These are phyloP conservation scores for Epizoanthus ramosus DNA, from an alignment of 92 coral and sea anemone species.

Conservation along the genomic window DNA sequence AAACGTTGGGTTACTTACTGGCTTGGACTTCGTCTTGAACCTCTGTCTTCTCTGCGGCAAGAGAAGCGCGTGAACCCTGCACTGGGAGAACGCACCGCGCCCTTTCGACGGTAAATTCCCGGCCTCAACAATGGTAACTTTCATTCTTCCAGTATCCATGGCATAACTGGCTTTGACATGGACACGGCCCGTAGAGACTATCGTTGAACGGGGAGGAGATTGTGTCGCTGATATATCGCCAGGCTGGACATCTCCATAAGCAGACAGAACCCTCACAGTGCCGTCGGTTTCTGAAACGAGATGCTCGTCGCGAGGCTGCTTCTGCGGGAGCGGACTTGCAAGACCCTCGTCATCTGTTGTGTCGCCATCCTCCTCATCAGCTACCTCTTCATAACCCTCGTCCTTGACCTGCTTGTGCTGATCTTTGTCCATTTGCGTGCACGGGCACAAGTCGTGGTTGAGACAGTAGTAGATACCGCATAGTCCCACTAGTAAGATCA, in stretches of 20 bases:
- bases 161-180: constrained; percentile 66
- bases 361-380: constrained; percentile 62
- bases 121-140: constrained; percentile 77
- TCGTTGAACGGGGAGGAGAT: constrained; percentile 20
- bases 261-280: constrained; percentile 51
- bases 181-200: constrained; percentile 64
- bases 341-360: constrained; percentile 16
- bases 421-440: constrained; percentile 68
- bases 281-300: constrained; percentile 51
- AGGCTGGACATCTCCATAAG: constrained; percentile 66
- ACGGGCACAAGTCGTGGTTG: constrained; percentile 77
- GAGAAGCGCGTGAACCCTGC: constrained; percentile 77
- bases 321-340: constrained; percentile 28
- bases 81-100: constrained; percentile 88
- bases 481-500: constrained; percentile 68
- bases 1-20: constrained; percentile 79
- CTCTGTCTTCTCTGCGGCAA: constrained; percentile 88
- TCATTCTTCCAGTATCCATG: constrained; percentile 72
- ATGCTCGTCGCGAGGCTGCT: constrained; percentile 32
- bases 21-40: constrained; percentile 80
- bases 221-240: constrained; percentile 51
- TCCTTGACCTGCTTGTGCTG: constrained; percentile 31
- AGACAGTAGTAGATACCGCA: constrained; percentile 82
- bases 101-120: constrained; percentile 82
- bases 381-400: constrained; percentile 80